Evolutionary conservation across 2,888 invertebrate species (phyloP).

Genomic region (Drosophila parthenogenetica): DNA sequence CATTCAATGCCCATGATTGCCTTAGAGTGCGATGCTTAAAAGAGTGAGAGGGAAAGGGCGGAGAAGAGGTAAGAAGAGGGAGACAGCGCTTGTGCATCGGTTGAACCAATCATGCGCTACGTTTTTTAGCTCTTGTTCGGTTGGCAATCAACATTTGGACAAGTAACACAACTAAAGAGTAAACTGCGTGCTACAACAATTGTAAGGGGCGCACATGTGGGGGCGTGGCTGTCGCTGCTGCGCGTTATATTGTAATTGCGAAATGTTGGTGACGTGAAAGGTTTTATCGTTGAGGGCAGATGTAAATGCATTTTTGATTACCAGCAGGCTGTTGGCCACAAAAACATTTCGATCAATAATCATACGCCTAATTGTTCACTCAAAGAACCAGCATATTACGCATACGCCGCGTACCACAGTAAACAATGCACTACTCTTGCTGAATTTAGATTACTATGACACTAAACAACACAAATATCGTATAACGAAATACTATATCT

Average conservation of each 20-base stretch:
- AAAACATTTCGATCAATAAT: slow-evolving; percentile 41
- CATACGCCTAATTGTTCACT: slow-evolving; percentile 47
- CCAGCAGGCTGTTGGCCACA: slow-evolving; percentile 16
- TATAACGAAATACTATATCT: background rate
- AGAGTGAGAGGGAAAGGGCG: background rate
- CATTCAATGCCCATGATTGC: slow-evolving; percentile 46
- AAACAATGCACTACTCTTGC: background rate
- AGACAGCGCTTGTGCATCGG: slow-evolving; percentile 27
- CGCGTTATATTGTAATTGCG: slow-evolving; percentile 34
- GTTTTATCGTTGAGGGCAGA: slow-evolving; percentile 17
- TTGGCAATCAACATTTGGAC: slow-evolving; percentile 31
- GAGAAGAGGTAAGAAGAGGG: background rate
- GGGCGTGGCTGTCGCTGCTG: background rate
- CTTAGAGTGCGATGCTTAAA: slow-evolving; percentile 13
- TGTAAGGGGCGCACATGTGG: background rate
- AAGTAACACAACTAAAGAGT: slow-evolving; percentile 33
- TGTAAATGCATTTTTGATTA: slow-evolving; percentile 53
- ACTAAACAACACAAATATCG: background rate
- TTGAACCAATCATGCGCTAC: slow-evolving; percentile 28
- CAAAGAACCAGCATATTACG: slow-evolving; percentile 25
- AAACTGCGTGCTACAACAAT: slow-evolving; percentile 12
- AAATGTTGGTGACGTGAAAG: slow-evolving; percentile 24
- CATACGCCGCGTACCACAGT: slow-evolving; percentile 34
- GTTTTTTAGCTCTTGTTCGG: slow-evolving; percentile 12
- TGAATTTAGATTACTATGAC: background rate